Conservation (phyloP, 2,888 invertebrate species). For the Nomada fucata region DNA sequence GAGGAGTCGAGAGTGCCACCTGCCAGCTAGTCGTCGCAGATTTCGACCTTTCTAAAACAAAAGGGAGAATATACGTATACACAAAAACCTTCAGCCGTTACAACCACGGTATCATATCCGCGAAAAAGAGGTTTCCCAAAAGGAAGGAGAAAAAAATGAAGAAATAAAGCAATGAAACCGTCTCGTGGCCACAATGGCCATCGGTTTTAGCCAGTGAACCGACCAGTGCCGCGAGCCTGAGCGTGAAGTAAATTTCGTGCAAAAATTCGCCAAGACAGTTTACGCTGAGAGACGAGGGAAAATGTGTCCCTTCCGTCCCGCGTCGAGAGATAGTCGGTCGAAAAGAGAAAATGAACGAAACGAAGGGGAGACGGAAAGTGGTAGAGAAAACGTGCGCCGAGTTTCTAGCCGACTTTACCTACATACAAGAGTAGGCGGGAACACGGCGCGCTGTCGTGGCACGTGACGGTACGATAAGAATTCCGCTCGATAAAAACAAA, state of each 20-base stretch:
- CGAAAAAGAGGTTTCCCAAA: too few species aligned
- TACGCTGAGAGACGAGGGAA: slow-evolving; percentile 31
- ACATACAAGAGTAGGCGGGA: slow-evolving; percentile 27
- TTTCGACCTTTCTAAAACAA: too few species aligned
- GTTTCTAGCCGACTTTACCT: slow-evolving; percentile 36
- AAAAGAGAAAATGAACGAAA: slow-evolving; percentile 9
- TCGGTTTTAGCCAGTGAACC: slow-evolving; percentile 3
- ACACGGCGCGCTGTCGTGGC: slow-evolving; percentile 61
- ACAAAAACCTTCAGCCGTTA: background rate
- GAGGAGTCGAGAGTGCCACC: background rate
- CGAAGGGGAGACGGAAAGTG: slow-evolving; percentile 15
- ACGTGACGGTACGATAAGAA: slow-evolving; percentile 74
- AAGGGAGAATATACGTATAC: too few species aligned
- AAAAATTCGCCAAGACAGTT: slow-evolving; percentile 36
- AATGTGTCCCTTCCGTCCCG: slow-evolving; percentile 19
- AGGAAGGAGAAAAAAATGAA: too few species aligned
- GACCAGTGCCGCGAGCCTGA: background rate
- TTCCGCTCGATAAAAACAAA: slow-evolving; percentile 76
- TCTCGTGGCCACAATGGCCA: background rate
- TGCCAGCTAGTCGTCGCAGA: background rate
- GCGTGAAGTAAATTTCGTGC: slow-evolving; percentile 13
- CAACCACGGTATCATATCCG: too few species aligned
- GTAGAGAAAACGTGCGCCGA: slow-evolving; percentile 50
- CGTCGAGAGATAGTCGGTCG: slow-evolving; percentile 45
- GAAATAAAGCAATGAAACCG: too few species aligned